phyloP scores from a whole-genome alignment of 2,888 invertebrate species.

The Xestia ashworthii region DNA sequence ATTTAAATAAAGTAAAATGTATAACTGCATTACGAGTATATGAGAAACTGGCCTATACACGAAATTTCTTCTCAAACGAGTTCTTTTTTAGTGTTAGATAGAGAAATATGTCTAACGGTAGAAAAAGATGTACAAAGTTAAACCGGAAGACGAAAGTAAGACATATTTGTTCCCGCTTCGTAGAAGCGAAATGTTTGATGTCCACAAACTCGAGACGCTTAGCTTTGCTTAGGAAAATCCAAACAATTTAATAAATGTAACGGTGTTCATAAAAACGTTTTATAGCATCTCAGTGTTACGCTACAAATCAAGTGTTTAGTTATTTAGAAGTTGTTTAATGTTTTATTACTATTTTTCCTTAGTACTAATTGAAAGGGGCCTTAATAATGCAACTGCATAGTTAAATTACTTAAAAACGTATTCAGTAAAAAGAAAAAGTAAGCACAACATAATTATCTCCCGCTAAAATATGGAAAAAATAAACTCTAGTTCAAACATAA shows the following conservation, averaged over 20 bases:
- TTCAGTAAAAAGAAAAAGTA: neutral
- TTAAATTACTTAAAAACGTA: neutral
- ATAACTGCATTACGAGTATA: neutral
- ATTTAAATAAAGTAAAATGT: neutral
- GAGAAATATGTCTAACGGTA: neutral
- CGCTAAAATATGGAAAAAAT: neutral
- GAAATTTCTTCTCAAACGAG: neutral
- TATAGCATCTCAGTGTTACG: neutral
- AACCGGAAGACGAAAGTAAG: neutral
- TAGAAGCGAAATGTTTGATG: neutral
- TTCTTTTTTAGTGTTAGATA: conserved; percentile 1
- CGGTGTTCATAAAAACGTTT: neutral
- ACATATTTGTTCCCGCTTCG: conserved; percentile 4
- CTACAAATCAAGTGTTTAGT: neutral
- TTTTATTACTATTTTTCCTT: no score
- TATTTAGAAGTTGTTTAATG: neutral
- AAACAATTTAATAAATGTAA: neutral
- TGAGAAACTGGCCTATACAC: neutral
- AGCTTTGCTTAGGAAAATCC: conserved; percentile 12
- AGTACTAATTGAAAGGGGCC: no score
- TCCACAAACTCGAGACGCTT: conserved; percentile 4
- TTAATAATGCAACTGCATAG: neutral
- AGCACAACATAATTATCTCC: neutral
- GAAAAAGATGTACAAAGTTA: conserved; percentile 1
- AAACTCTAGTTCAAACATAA: neutral